phyloP scores from a whole-genome alignment of 2,797 vertebrate genomes.

The Cyclopterus lumpus region DNA sequence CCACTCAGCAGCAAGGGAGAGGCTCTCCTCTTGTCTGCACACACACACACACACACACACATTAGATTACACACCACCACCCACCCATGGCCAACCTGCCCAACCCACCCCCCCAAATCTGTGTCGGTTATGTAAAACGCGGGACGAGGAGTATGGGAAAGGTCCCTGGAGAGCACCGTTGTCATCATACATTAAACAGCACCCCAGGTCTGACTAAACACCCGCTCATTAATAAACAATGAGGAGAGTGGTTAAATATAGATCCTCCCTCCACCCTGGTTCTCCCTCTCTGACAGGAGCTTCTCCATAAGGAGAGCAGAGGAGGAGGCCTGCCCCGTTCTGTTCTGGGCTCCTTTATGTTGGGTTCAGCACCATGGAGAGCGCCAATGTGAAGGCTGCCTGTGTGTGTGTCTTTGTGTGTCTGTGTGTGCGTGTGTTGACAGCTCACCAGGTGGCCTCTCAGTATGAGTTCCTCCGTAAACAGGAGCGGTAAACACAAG shows the following conservation, averaged over 20 bases:
- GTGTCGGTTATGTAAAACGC: slow-evolving; percentile 81
- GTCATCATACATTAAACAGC: slow-evolving; percentile 86
- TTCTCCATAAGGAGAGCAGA: slow-evolving; percentile 61
- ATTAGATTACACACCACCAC: slow-evolving; percentile 36
- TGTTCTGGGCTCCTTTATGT: slow-evolving; percentile 49
- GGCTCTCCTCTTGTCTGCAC: slow-evolving; percentile 57
- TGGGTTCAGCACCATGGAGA: slow-evolving; percentile 82
- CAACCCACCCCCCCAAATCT: slow-evolving; percentile 50
- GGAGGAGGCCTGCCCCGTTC: slow-evolving; percentile 46
- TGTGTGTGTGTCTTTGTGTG: slow-evolving; percentile 39
- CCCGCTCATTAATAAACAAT: slow-evolving; percentile 83
- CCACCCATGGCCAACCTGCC: slow-evolving; percentile 51
- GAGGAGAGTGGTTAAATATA: slow-evolving; percentile 80
- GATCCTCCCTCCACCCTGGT: slow-evolving; percentile 38
- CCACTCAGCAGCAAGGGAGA: slow-evolving; percentile 61
- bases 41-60: slow-evolving; percentile 18
- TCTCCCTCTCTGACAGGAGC: slow-evolving; percentile 46
- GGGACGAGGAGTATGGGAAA: slow-evolving; percentile 68
- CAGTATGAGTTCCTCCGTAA: slow-evolving; percentile 73
- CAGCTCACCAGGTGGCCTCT: slow-evolving; percentile 83
- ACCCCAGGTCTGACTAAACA: slow-evolving; percentile 84
- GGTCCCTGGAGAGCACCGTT: slow-evolving; percentile 76
- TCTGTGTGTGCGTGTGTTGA: slow-evolving; percentile 66
- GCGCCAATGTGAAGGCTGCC: slow-evolving; percentile 46
- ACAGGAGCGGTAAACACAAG: slow-evolving; percentile 77